Evolutionary conservation across 2,888 invertebrate species (phyloP).

Genomic region (Barypeithes pellucidus): DNA sequence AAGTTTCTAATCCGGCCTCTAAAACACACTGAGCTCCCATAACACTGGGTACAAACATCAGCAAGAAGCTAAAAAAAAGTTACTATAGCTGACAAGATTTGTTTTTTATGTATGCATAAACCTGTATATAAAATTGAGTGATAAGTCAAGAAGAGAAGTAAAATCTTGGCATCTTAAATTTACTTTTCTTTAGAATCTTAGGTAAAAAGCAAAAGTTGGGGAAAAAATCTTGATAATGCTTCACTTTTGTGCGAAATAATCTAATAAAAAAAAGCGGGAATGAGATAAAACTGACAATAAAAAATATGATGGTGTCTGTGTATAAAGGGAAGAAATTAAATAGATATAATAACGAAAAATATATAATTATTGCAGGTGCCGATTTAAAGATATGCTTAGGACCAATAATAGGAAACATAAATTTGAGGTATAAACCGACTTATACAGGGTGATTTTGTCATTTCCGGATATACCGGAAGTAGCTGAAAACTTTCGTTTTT

Average conservation of each 20-base stretch:
- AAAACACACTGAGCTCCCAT: background rate
- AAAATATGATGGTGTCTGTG: background rate
- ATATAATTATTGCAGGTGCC: too few species aligned
- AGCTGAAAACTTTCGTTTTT: too few species aligned
- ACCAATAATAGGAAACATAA: too few species aligned
- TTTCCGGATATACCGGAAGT: too few species aligned
- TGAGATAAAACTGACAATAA: slow-evolving; percentile 8
- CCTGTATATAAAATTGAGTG: slow-evolving; percentile 3
- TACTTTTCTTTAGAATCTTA: slow-evolving; percentile 8
- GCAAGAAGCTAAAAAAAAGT: background rate
- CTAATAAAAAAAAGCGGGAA: background rate
- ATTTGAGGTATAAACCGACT: too few species aligned
- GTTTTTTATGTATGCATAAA: slow-evolving; percentile 1
- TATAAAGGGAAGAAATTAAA: background rate
- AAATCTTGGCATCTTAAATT: slow-evolving; percentile 5
- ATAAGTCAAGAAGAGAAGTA: slow-evolving; percentile 3
- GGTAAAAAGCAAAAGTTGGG: background rate
- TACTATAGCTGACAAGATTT: slow-evolving; percentile 4
- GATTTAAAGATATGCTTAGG: too few species aligned
- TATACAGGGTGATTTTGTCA: too few species aligned
- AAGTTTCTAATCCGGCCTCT: background rate
- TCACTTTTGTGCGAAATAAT: slow-evolving; percentile 2
- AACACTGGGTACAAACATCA: background rate
- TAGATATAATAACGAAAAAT: too few species aligned
- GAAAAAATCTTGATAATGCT: slow-evolving; percentile 8